Conservation (phyloP, 2,888 invertebrate genomes). For the Lithophane socia region DNA sequence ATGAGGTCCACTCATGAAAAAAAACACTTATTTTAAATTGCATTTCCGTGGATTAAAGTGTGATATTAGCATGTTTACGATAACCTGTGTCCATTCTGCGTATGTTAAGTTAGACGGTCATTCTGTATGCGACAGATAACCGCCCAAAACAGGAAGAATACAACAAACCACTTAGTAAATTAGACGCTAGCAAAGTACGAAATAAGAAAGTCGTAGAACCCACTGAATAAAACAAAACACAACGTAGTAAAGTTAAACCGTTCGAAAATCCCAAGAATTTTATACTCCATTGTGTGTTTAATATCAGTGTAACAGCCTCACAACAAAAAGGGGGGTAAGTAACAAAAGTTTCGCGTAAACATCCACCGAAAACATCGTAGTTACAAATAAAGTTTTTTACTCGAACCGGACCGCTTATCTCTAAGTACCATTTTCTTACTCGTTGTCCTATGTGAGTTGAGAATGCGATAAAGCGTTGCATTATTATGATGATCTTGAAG, state of each 20-base stretch:
- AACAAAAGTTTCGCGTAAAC: conserved; percentile 48
- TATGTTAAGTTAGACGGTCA: background rate
- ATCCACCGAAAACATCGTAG: conserved; percentile 40
- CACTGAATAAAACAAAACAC: conserved; percentile 28
- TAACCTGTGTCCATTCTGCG: background rate
- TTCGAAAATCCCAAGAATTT: conserved; percentile 28
- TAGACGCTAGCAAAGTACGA: background rate
- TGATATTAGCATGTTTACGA: background rate
- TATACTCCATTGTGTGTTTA: conserved; percentile 42
- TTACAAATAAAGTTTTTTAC: conserved; percentile 57
- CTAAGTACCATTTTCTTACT: conserved; percentile 26
- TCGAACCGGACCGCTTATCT: conserved; percentile 38
- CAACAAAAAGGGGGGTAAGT: conserved; percentile 25
- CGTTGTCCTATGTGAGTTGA: background rate
- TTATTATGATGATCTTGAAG: background rate
- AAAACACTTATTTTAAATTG: background rate
- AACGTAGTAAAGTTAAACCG: conserved; percentile 27
- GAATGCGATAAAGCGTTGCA: conserved; percentile 1
- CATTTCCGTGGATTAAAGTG: background rate
- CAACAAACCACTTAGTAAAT: background rate
- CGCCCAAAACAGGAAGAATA: background rate
- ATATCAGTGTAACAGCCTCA: conserved; percentile 40
- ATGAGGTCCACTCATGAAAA: background rate
- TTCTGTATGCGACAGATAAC: background rate
- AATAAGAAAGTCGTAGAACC: background rate